A percentile compares a stretch with the other conserved stretches of the same genome.
phyloP scores from a whole-genome alignment of 2,113 vertebrate species.

The Aptenodytes patagonicus region DNA sequence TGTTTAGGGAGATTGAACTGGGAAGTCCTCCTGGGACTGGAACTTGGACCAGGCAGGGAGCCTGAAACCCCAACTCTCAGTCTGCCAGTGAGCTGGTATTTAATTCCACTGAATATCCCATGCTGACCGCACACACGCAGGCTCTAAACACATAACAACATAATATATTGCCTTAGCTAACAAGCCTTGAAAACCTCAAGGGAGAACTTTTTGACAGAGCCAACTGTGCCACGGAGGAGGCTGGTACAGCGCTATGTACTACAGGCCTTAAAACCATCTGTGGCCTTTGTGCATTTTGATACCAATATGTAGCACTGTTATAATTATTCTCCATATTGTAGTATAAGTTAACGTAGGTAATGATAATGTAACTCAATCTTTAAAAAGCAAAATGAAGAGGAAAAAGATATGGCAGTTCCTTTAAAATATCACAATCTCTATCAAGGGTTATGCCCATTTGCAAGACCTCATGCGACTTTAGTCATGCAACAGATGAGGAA shows the following conservation, averaged over 20 bases:
- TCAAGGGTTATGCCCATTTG: background rate
- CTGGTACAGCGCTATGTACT: background rate
- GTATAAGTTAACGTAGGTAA: background rate
- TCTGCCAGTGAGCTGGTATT: background rate
- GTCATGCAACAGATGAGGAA: background rate
- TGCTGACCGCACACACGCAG: background rate
- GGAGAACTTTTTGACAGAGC: background rate
- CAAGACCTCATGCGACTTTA: background rate
- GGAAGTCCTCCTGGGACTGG: background rate
- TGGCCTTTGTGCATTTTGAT: background rate
- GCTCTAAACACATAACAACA: background rate
- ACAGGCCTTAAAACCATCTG: background rate
- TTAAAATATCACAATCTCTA: background rate
- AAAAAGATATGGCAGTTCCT: background rate
- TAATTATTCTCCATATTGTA: background rate
- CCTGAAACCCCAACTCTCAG: background rate
- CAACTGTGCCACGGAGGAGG: background rate
- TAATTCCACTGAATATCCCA: background rate
- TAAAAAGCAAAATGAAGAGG: background rate
- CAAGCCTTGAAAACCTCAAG: background rate
- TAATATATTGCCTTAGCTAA: background rate
- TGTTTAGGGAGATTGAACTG: background rate
- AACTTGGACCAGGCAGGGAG: background rate
- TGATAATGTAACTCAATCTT: background rate
- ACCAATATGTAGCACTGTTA: accelerated